Percentiles rank a stretch among this genome's conserved stretches.
Conservation (phyloP, 2,888 invertebrate species). For the Parnassius mnemosyne region DNA sequence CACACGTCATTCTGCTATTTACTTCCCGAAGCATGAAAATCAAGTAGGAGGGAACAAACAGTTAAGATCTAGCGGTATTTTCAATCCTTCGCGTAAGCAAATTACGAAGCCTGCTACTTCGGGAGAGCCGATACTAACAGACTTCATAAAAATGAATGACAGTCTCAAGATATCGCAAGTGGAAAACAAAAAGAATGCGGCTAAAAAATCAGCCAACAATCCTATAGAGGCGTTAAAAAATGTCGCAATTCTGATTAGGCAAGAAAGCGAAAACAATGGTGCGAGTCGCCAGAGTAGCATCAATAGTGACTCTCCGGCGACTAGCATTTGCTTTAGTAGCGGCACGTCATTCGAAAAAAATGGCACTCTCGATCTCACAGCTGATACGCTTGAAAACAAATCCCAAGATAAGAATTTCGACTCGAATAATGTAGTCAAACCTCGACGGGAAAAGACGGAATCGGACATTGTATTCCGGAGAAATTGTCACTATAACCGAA, state of each 20-base stretch:
- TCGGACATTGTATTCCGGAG: conserved; percentile 90
- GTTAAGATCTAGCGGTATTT: conserved; percentile 84
- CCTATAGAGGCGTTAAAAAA: conserved; percentile 71
- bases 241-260: conserved; percentile 67
- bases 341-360: conserved; percentile 61
- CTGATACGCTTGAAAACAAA: conserved; percentile 56
- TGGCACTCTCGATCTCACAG: conserved; percentile 65
- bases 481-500: conserved; percentile 70
- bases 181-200: conserved; percentile 51
- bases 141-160: conserved; percentile 83
- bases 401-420: conserved; percentile 46
- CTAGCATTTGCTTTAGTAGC: conserved; percentile 63
- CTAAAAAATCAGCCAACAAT: conserved; percentile 56
- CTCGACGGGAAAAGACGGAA: conserved; percentile 93
- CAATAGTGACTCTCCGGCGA: conserved; percentile 69
- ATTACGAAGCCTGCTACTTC: conserved; percentile 62
- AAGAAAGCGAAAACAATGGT: conserved; percentile 60
- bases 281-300: conserved; percentile 68
- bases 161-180: conserved; percentile 71
- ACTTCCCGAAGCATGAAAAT: conserved; percentile 80
- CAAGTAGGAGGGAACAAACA: conserved; percentile 71
- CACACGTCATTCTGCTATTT: conserved; percentile 86
- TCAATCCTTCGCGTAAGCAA: conserved; percentile 84
- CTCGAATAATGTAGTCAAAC: conserved; percentile 76
- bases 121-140: conserved; percentile 86